Base-by-base conservation (phyloP, 2,797 vertebrate species). In the Platyrinchus mystaceus region DNA sequence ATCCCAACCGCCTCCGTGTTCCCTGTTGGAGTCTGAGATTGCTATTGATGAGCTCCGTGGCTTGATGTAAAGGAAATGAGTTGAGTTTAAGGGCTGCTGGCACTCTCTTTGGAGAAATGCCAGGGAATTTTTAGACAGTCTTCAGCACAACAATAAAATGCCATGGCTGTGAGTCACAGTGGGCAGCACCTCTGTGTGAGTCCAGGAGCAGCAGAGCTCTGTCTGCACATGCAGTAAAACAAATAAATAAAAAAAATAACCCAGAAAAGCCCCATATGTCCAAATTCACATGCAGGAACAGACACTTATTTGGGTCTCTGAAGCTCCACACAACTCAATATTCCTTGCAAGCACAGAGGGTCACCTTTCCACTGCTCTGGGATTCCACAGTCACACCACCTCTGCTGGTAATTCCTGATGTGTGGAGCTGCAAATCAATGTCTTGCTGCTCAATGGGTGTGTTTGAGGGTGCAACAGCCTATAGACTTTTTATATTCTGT, bases 21-120 rank as follows among this genome's bases (percentile, higher is more conserved):
- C 93, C 76, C 85, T 44, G 69, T 87, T 32, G 84, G 66, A 88
- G 81, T 6, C 49, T 1, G n/a, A 81, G 89, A 91, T 46, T 69
- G 84, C 89, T 93, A 75, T 63, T 62, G 93, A 94, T 89, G 94
- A 95, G 82, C 87, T 89, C 69, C 1, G 2, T 23, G 60, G 52
- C 12, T 74, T 41, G 64, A 87, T 58, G 89, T 7, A 15, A 84
- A 87, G 90, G 86, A 83, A 94, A 83, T 17, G 47, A 92, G 91
- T n/a, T 47, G 89, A 76, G 84, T 74, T 83, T 39, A 62, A 94
- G 91, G 87, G 89, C 71, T 91, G 34, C 62, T 50, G 77, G 83
- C 34, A 11, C 60, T 84, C 60, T 43, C 41, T 13, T 32, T 71
- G 89, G 84, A 80, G 14, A 78, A 87, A 71, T 6, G 79, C 87